Evolutionary conservation across 1,140 invertebrate species (phyloP).

Genomic region (Epicauta chinensis): DNA sequence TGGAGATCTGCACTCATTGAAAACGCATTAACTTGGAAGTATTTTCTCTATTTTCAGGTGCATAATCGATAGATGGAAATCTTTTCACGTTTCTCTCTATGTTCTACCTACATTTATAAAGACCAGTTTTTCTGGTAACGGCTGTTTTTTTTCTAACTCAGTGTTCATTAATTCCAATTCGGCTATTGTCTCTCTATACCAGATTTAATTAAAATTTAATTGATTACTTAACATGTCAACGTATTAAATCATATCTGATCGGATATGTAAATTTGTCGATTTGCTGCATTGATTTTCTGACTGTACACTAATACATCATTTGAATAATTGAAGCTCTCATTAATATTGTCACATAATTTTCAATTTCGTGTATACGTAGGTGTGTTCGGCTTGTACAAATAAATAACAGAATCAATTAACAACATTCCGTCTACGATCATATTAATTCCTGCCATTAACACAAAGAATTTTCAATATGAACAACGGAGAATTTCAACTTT

Average conservation of each 20-base stretch:
- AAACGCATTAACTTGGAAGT: slow-evolving; percentile 22
- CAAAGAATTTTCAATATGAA: too few species aligned
- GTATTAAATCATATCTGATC: slow-evolving; percentile 15
- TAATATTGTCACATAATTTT: slow-evolving; percentile 4
- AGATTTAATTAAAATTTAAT: slow-evolving; percentile 12
- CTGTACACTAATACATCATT: slow-evolving; percentile 6
- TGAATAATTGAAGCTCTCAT: slow-evolving; percentile 13
- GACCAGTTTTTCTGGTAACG: too few species aligned
- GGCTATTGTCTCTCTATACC: too few species aligned
- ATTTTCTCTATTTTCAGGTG: slow-evolving; percentile 8
- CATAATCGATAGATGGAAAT: slow-evolving; percentile 17
- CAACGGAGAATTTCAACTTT: too few species aligned
- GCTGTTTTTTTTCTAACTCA: too few species aligned
- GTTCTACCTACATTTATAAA: too few species aligned
- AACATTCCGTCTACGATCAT: too few species aligned
- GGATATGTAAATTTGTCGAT: slow-evolving; percentile 13
- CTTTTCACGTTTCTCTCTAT: too few species aligned
- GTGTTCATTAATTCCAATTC: too few species aligned
- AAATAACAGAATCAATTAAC: too few species aligned
- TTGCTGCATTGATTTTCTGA: slow-evolving; percentile 11
- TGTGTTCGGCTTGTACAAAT: too few species aligned
- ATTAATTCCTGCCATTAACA: too few species aligned
- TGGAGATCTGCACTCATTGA: slow-evolving; percentile 22
- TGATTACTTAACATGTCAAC: slow-evolving; percentile 11
- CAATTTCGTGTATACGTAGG: not conserved